Evolutionary conservation across 2,888 invertebrate genomes (phyloP).

Genomic region (Mythimna lalbum): DNA sequence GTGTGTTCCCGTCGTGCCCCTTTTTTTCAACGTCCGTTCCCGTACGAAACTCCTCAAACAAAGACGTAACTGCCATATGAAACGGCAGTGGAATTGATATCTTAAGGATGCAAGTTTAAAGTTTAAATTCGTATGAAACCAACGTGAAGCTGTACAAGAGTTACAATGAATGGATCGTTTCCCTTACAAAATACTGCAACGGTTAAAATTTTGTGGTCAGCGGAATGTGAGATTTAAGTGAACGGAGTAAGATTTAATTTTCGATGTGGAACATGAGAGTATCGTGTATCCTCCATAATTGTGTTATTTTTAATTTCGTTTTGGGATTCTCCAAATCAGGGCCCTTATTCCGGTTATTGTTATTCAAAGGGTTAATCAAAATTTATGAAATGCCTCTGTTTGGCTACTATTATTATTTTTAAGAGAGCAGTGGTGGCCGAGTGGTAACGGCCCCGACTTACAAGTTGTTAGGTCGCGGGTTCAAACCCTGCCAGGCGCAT

Average conservation of each 20-base stretch:
- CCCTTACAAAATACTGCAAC: constrained; percentile 88
- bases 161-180: constrained; percentile 89
- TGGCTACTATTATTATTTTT: constrained; percentile 29
- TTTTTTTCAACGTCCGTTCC: constrained; percentile 89
- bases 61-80: constrained; percentile 66
- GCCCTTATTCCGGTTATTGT: constrained; percentile 67
- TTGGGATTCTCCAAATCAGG: constrained; percentile 79
- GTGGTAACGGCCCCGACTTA: too few relatives aligned
- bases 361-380: constrained; percentile 69
- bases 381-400: constrained; percentile 41
- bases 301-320: constrained; percentile 83
- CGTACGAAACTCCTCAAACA: constrained; percentile 69
- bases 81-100: constrained; percentile 49
- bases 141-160: constrained; percentile 77
- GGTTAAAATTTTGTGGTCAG: constrained; percentile 77
- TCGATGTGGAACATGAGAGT: constrained; percentile 56
- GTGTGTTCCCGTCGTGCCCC: constrained; percentile 90
- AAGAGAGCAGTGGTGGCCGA: too few relatives aligned
- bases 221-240: constrained; percentile 73
- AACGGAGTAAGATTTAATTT: constrained; percentile 65
- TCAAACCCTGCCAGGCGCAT: too few relatives aligned
- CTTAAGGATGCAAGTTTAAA: constrained; percentile 56
- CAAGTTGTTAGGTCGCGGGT: too few relatives aligned
- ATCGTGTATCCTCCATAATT: constrained; percentile 74
- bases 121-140: constrained; percentile 65